Percentiles rank a stretch among this genome's conserved stretches.
Evolutionary conservation across 1,140 invertebrate genomes (phyloP).

Genomic region (Macrotrachela quadricornifera): DNA sequence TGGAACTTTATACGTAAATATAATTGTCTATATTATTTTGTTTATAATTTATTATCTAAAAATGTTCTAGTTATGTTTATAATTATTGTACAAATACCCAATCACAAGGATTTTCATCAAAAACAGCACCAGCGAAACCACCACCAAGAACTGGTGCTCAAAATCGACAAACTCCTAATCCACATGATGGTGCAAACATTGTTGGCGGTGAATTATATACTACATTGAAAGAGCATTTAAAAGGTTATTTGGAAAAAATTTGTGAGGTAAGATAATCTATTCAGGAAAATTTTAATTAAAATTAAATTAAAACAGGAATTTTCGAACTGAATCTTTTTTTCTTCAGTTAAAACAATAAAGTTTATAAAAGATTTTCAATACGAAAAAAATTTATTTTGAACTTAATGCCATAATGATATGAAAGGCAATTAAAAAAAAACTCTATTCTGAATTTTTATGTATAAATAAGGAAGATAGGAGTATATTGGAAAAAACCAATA

Average conservation of each 20-base stretch:
- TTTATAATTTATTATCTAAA: no score
- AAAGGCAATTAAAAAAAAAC: no score
- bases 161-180: background rate
- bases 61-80: constrained; percentile 2
- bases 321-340: background rate
- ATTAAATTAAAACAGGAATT: no score
- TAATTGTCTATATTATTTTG: no score
- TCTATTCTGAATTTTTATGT: no score
- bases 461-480: no score
- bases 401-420: no score
- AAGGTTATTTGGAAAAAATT: constrained; percentile 4
- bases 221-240: background rate
- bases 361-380: no score
- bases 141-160: background rate
- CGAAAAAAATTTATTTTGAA: no score
- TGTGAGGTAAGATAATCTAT: background rate
- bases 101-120: background rate
- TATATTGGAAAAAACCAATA: no score
- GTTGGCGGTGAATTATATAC: constrained; percentile 1
- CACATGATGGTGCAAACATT: constrained; percentile 2
- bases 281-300: no score
- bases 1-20: constrained; percentile 1
- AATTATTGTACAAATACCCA: constrained; percentile 1
- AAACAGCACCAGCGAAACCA: background rate
- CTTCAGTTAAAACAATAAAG: background rate